Evolutionary conservation across 2,888 invertebrate genomes (phyloP).

Genomic region (Augiades crinisus): DNA sequence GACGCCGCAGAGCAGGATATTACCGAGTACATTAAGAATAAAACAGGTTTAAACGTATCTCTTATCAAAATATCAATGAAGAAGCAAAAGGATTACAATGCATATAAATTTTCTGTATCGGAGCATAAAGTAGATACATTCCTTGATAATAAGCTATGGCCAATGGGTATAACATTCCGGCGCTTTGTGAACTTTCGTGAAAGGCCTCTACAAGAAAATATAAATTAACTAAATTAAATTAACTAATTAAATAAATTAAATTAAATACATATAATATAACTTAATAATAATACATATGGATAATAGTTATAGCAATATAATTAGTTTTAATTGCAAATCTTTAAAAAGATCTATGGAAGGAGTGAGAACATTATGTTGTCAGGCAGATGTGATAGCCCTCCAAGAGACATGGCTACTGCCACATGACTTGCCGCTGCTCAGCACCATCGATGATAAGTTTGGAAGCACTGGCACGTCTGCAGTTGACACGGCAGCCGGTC

Average conservation of each 20-base stretch:
- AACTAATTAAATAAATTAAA: no score
- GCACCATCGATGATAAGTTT: neutral
- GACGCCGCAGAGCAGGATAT: neutral
- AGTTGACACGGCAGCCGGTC: constrained; percentile 5
- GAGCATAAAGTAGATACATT: constrained; percentile 5
- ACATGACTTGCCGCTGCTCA: neutral
- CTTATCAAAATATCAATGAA: constrained; percentile 14
- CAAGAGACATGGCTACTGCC: neutral
- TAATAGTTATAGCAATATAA: neutral
- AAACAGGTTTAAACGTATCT: neutral
- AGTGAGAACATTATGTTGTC: neutral
- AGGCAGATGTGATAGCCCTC: neutral
- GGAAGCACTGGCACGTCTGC: constrained; percentile 13
- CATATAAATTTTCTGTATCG: constrained; percentile 9
- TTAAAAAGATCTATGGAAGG: neutral
- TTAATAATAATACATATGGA: neutral
- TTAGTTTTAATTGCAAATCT: neutral
- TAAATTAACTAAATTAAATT: neutral
- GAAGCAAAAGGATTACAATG: neutral
- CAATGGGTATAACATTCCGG: constrained; percentile 5
- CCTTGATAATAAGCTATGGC: constrained; percentile 10
- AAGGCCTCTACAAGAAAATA: neutral
- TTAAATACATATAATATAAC: no score
- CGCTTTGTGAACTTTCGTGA: constrained; percentile 2
- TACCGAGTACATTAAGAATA: neutral